Base-by-base conservation (phyloP, 1,140 invertebrate genomes). In the Sitobion miscanthi region DNA sequence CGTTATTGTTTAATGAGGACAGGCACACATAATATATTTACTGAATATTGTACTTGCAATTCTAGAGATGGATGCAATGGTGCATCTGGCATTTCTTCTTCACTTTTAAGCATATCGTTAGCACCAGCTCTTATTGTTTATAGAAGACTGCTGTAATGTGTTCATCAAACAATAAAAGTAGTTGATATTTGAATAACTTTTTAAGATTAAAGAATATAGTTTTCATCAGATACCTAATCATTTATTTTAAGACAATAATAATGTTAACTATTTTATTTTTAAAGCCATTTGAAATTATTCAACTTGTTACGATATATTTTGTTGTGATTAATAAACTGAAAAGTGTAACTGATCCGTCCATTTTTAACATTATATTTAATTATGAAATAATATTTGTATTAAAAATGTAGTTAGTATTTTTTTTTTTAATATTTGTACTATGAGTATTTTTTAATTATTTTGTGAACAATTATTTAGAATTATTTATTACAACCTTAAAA, bases 31-130 rank as follows among this genome's bases (percentile, higher is more conserved):
- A 98, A 99, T 95, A 98, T 99, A 94, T 98, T 98, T 95, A 97
- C 98, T 95, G 98, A 99, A 95, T 98, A 98, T 94, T 99, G 98
- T 95, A 98, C 98, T 1, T 99, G 98, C 94, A 98, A 98, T 94
- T 98, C 97, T 94, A 99, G 98, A 96, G 98, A 99, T 95, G 98
- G 98, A 11, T 99, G 98, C 94, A 99, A 99, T 95, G 94, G 95
- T 49, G 96, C 96, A 52, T 86, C 82, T 25, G n/a, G n/a, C 7
- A 2, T 90, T 35, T 93, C 86, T 38, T 87, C 35, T 49, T 93
- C 90, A 14, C 17, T 57, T 57, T 57, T 93, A 30, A 30, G n/a
- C 35, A 45, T 93, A 11, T 25, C 83, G n/a, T 42, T 83, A 57
- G 82, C 25, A 42, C 69, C 91, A 14, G 23, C 45, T 52, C 23